Evolutionary conservation across 2,113 vertebrate species (phyloP).

Genomic region (Eulacestoma nigropectus): DNA sequence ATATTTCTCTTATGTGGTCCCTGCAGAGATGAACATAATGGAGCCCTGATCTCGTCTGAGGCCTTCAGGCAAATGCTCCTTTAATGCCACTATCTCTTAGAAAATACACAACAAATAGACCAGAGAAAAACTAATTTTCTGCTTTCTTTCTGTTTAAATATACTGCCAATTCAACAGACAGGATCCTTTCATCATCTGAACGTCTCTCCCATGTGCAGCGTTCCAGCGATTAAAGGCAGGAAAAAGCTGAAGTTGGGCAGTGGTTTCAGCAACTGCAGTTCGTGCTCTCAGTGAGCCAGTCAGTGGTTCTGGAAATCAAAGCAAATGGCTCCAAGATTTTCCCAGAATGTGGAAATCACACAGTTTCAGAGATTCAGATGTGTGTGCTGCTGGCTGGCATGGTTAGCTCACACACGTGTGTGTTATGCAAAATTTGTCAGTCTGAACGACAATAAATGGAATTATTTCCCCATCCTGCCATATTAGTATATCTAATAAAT

Average conservation of each 20-base stretch:
- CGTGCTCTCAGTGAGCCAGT: background rate
- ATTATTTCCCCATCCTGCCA: background rate
- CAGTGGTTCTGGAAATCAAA: background rate
- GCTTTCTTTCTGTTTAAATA: conserved; percentile 31
- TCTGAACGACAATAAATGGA: background rate
- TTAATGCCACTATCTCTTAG: background rate
- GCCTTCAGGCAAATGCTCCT: background rate
- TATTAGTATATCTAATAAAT: background rate
- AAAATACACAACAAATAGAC: conserved; percentile 14
- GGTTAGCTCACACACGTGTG: accelerated
- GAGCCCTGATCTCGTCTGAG: background rate
- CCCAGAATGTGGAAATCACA: background rate
- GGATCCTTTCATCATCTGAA: background rate
- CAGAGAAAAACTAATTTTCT: conserved; percentile 39
- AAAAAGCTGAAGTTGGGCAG: background rate
- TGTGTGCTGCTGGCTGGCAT: background rate
- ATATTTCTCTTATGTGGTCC: background rate
- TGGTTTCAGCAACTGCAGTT: background rate
- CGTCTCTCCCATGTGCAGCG: accelerated
- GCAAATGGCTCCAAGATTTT: background rate
- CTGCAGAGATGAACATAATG: background rate
- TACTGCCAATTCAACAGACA: background rate
- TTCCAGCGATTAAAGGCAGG: background rate
- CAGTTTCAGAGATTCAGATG: background rate
- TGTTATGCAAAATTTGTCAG: background rate